A percentile compares a stretch with the other conserved stretches of the same genome.
These are phyloP conservation scores for Gonioctena quinquepunctata DNA, from an alignment of 1,140 invertebrate genomes.

Conservation along the genomic window DNA sequence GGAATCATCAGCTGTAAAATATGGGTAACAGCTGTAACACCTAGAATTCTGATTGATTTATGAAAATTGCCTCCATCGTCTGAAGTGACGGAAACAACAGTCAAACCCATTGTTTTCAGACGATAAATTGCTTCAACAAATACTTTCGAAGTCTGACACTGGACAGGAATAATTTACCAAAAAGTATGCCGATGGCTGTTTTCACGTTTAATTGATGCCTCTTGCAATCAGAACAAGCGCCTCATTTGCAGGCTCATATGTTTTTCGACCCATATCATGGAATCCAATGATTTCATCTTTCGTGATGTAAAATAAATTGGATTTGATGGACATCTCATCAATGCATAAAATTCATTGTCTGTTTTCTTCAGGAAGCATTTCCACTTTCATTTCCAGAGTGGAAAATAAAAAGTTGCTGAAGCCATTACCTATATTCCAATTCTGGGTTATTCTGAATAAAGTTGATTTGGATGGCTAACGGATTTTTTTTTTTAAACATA, in stretches of 20 bases:
- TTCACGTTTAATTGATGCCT: conserved; percentile 35
- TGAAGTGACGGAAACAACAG: conserved; percentile 29
- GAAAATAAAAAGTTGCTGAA: conserved; percentile 4
- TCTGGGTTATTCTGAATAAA: not conserved
- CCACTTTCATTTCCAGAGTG: not conserved
- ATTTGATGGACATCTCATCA: conserved; percentile 34
- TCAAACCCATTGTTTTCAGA: conserved; percentile 34
- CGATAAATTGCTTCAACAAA: conserved; percentile 32
- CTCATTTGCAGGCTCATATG: conserved; percentile 21
- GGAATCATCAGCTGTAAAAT: conserved; percentile 28
- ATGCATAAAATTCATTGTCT: too few species aligned
- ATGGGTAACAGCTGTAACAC: conserved; percentile 23
- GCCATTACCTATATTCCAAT: not conserved
- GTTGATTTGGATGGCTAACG: not conserved
- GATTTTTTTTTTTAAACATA: not conserved
- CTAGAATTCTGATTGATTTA: not conserved
- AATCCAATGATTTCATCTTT: conserved; percentile 38
- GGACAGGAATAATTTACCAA: conserved; percentile 27
- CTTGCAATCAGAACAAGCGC: conserved; percentile 34
- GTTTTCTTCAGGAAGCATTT: not conserved
- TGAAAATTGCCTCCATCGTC: conserved; percentile 3
- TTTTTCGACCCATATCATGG: conserved; percentile 32
- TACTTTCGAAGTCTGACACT: conserved; percentile 28
- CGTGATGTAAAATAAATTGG: conserved; percentile 14
- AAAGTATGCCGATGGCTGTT: conserved; percentile 37